phyloP scores from a whole-genome alignment of 37 sponge, comb jelly and placozoan genomes.

The Spongia lamella region DNA sequence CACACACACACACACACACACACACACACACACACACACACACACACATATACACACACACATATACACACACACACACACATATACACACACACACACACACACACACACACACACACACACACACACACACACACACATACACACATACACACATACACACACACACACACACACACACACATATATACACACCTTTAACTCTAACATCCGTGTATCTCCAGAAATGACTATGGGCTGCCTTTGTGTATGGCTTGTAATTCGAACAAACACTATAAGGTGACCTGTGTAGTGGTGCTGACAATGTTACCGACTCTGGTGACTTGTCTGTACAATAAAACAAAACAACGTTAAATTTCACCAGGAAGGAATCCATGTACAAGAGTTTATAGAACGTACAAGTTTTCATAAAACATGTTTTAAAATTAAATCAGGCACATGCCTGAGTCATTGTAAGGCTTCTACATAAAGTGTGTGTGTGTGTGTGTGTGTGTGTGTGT shows the following conservation, averaged over 20 bases:
- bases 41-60: conserved; percentile 30
- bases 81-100: background rate
- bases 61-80: conserved; percentile 7
- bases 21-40: conserved; percentile 34
- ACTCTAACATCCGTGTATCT: conserved; percentile 19
- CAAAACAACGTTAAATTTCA: background rate
- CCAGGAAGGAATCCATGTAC: conserved; percentile 1
- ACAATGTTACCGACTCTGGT: too few species aligned
- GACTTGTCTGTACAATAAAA: background rate
- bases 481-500: background rate
- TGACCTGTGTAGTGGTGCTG: too few species aligned
- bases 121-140: conserved; percentile 22
- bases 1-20: conserved; percentile 33
- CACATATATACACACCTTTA: conserved; percentile 9
- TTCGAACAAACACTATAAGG: too few species aligned
- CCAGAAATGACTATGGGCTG: conserved; percentile 35
- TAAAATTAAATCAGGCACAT: too few species aligned
- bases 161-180: conserved; percentile 37
- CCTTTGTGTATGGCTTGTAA: conserved; percentile 27
- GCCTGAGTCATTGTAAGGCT: conserved; percentile 65
- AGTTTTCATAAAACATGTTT: too few species aligned
- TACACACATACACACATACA: conserved; percentile 34
- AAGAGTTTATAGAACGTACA: too few species aligned
- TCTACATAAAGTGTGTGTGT: background rate
- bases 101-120: conserved; percentile 28